phyloP scores from a whole-genome alignment of 2,797 vertebrate species.

The Chelon labrosus region DNA sequence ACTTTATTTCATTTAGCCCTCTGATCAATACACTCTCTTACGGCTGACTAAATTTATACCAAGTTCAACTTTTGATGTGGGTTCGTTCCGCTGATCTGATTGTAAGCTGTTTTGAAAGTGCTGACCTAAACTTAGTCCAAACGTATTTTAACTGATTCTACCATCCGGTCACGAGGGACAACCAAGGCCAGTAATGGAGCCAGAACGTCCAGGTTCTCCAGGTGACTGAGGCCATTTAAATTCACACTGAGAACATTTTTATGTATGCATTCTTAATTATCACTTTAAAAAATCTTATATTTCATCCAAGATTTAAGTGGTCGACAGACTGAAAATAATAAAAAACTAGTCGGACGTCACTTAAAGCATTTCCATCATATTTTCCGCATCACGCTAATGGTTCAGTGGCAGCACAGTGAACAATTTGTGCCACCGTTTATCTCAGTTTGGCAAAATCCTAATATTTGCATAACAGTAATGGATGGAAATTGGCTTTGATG shows the following conservation, averaged over 20 bases:
- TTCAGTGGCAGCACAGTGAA: background rate
- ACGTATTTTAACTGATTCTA: background rate
- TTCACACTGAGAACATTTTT: background rate
- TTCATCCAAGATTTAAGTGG: no score
- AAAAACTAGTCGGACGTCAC: background rate
- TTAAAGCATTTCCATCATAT: background rate
- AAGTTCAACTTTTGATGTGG: conserved; percentile 10
- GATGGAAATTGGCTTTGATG: background rate
- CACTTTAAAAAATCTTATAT: background rate
- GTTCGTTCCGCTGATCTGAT: background rate
- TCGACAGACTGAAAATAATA: background rate
- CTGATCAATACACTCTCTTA: background rate
- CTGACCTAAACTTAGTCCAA: background rate
- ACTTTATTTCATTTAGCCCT: background rate
- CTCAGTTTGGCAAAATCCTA: conserved; percentile 7
- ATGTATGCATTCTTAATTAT: background rate
- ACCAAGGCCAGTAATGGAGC: background rate
- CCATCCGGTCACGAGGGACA: background rate
- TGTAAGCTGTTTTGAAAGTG: background rate
- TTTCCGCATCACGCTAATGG: background rate
- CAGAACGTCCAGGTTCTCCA: background rate
- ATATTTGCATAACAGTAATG: background rate
- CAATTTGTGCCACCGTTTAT: background rate
- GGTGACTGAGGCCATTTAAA: background rate
- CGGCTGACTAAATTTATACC: background rate